Evolutionary conservation across 1,140 invertebrate genomes (phyloP).

Genomic region (Caenorhabditis brenneri): DNA sequence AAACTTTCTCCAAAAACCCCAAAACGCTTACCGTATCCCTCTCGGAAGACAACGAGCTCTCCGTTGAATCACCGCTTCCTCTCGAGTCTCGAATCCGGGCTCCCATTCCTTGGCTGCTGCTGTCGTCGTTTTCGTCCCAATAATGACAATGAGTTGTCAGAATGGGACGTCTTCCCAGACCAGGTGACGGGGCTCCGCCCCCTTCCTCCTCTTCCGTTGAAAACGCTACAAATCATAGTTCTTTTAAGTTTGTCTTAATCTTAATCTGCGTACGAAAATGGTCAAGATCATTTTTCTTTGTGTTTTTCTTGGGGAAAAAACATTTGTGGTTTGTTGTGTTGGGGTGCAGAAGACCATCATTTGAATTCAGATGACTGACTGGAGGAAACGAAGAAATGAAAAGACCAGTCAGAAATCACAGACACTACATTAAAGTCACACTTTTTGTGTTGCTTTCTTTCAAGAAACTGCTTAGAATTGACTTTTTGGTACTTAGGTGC

Average conservation of each 20-base stretch:
- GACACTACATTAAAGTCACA: background rate
- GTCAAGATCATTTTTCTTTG: slow-evolving; percentile 5
- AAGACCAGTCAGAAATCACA: background rate
- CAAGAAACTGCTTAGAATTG: background rate
- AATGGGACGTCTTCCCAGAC: background rate
- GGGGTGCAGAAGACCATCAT: background rate
- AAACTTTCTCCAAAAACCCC: no score
- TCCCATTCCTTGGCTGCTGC: no score
- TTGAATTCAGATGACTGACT: background rate
- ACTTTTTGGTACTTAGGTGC: no score
- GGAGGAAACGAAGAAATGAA: background rate
- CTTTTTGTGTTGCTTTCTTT: slow-evolving; percentile 3
- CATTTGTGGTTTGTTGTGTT: background rate
- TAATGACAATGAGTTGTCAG: background rate
- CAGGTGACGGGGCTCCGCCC: background rate
- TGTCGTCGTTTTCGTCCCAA: slow-evolving; percentile 22
- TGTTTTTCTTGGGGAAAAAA: no score
- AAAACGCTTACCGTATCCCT: background rate
- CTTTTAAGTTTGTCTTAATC: background rate
- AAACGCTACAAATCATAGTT: slow-evolving; percentile 31
- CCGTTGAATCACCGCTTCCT: background rate
- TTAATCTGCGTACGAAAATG: background rate
- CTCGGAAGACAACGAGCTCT: background rate
- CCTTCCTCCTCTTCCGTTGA: background rate
- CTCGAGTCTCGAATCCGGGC: background rate